phyloP scores from a whole-genome alignment of 2,888 invertebrate genomes.

The Nipponacmea schrenckii region DNA sequence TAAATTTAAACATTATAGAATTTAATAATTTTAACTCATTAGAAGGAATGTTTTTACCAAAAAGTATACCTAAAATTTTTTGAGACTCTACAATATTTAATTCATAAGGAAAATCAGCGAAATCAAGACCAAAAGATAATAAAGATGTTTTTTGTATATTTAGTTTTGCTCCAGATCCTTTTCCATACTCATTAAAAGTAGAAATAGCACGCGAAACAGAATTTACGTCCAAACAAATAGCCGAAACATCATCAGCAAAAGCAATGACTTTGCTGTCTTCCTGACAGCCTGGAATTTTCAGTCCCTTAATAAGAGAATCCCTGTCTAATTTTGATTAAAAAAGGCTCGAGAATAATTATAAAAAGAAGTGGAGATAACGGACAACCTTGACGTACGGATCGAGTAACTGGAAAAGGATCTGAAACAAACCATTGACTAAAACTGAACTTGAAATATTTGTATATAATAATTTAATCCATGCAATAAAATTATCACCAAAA shows the following conservation, averaged over 20 bases:
- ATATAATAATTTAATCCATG: not conserved
- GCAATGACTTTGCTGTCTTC: not conserved
- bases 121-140: not conserved
- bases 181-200: no score
- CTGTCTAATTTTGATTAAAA: slow-evolving; percentile 15
- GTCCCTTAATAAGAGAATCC: not conserved
- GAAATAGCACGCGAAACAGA: no score
- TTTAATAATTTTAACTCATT: no score
- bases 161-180: no score
- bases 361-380: slow-evolving; percentile 30
- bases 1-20: no score
- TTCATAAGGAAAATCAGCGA: no score
- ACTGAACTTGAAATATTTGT: slow-evolving; percentile 26
- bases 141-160: not conserved
- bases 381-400: slow-evolving; percentile 36
- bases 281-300: not conserved
- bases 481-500: not conserved
- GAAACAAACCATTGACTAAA: slow-evolving; percentile 32
- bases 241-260: no score
- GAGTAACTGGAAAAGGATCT: slow-evolving; percentile 25
- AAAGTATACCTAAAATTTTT: no score
- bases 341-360: no score
- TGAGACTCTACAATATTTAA: no score
- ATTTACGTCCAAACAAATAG: no score
- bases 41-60: no score